Evolutionary conservation across 2,113 vertebrate species (phyloP).

Genomic region (Chauna torquata): DNA sequence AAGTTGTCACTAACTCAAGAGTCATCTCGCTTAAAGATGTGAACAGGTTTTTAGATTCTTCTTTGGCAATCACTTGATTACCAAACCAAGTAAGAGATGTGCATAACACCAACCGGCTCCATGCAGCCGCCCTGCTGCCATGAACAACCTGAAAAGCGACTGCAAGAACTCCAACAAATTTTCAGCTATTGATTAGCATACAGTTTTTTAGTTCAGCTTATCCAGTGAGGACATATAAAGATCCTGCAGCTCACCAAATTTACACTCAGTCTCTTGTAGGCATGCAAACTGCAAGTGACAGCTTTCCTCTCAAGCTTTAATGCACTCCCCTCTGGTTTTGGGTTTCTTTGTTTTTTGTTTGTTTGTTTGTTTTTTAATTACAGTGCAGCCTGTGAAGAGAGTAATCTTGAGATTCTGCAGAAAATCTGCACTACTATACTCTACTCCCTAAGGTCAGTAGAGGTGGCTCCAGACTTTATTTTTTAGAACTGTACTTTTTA

Average conservation of each 20-base stretch:
- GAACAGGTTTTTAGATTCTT: background rate
- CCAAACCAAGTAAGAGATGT: no score
- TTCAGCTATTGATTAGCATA: background rate
- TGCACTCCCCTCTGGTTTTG: background rate
- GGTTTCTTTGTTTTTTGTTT: no score
- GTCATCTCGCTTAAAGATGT: background rate
- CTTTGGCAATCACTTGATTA: background rate
- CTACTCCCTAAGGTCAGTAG: background rate
- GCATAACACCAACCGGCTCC: accelerated
- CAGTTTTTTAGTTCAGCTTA: background rate
- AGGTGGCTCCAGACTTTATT: background rate
- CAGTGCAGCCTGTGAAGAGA: background rate
- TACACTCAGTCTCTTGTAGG: background rate
- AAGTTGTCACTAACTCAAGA: background rate
- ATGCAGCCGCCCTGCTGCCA: background rate
- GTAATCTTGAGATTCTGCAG: background rate
- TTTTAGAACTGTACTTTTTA: background rate
- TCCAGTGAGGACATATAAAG: background rate
- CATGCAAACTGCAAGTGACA: background rate
- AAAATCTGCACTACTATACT: background rate
- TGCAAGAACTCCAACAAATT: background rate
- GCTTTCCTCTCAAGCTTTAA: background rate
- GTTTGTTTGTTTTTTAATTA: background rate
- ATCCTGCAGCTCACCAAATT: background rate
- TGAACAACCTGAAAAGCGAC: background rate